phyloP scores from a whole-genome alignment of 2,888 invertebrate species.

The Pristionchus japonicus region DNA sequence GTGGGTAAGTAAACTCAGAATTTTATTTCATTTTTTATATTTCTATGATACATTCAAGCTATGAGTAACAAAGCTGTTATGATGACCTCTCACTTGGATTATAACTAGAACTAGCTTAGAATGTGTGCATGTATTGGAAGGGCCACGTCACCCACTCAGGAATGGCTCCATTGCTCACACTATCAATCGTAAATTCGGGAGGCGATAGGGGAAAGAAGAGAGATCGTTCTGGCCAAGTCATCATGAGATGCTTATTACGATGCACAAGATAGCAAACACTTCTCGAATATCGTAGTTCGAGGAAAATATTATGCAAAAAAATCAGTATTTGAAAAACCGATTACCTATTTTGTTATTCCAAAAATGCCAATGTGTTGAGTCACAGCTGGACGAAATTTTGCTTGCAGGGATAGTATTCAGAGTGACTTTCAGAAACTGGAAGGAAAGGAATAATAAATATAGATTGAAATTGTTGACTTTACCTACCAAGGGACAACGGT shows the following conservation, averaged over 20 bases:
- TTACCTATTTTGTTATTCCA: no score
- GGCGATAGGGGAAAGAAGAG: neutral
- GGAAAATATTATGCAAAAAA: neutral
- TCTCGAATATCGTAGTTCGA: neutral
- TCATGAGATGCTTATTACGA: neutral
- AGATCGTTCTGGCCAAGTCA: neutral
- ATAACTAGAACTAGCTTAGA: neutral
- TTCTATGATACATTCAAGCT: neutral
- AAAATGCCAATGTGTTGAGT: no score
- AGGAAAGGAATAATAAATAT: neutral
- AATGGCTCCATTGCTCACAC: conserved; percentile 14
- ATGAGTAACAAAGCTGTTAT: neutral
- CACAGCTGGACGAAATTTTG: no score
- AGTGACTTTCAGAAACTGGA: no score
- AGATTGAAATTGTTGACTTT: neutral
- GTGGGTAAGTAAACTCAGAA: no score
- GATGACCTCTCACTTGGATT: neutral
- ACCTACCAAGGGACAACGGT: no score
- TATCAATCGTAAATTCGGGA: conserved; percentile 30
- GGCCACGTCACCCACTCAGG: conserved; percentile 19
- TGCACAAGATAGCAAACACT: neutral
- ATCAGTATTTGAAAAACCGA: no score
- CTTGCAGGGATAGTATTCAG: no score
- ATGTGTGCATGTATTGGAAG: neutral
- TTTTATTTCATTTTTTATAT: no score